phyloP scores from a whole-genome alignment of 2,888 invertebrate genomes.

The Rhaphigaster nebulosa region DNA sequence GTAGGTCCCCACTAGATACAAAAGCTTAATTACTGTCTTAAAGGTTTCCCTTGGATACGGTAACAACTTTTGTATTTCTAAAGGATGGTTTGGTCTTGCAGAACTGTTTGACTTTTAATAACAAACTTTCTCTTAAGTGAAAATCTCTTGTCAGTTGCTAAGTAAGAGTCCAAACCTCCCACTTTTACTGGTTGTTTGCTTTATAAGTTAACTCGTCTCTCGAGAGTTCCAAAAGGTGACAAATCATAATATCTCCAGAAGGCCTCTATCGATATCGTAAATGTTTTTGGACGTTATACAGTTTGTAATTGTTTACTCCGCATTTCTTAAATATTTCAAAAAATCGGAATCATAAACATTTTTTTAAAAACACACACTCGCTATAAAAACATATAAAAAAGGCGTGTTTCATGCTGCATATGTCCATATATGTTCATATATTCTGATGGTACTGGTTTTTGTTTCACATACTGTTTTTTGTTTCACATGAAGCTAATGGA shows the following conservation, averaged over 20 bases:
- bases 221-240: neutral
- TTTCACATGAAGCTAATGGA: too few species aligned
- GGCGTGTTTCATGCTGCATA: too few species aligned
- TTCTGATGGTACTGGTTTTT: too few species aligned
- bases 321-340: too few species aligned
- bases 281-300: neutral
- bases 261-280: neutral
- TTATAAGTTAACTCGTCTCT: neutral
- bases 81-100: conserved; percentile 13
- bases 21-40: conserved; percentile 6
- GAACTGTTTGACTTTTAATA: conserved; percentile 43
- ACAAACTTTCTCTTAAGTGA: conserved; percentile 39
- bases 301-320: too few species aligned
- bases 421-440: too few species aligned
- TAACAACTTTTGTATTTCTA: conserved; percentile 39
- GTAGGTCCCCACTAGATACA: neutral
- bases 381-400: too few species aligned
- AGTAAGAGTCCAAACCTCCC: conserved; percentile 12
- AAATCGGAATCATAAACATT: too few species aligned
- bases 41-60: neutral
- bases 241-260: neutral
- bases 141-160: conserved; percentile 46
- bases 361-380: too few species aligned
- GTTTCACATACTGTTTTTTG: too few species aligned
- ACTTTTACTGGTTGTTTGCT: conserved; percentile 31